Evolutionary conservation across 2,888 invertebrate genomes (phyloP).

Genomic region (Pseudanteris insignis): DNA sequence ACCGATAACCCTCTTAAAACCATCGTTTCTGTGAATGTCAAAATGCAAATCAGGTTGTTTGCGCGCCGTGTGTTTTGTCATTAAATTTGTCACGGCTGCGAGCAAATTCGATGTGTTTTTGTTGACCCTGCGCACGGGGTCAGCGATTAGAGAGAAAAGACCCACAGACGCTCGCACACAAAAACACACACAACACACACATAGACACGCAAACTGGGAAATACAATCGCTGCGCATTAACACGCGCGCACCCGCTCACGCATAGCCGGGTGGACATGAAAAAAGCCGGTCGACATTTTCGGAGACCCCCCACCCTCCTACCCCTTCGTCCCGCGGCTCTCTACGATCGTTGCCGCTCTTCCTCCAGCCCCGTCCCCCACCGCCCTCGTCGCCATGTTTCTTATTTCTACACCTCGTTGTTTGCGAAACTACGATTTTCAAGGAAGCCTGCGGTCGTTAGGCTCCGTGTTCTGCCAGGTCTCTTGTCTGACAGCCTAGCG

Average conservation of each 20-base stretch:
- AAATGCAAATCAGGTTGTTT: conserved; percentile 41
- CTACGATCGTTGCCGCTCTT: too few species aligned
- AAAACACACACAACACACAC: conserved; percentile 3
- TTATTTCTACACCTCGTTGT: too few species aligned
- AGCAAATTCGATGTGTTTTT: conserved; percentile 35
- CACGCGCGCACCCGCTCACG: background rate
- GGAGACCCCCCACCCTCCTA: too few species aligned
- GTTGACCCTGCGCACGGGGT: conserved; percentile 30
- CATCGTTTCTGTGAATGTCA: conserved; percentile 35
- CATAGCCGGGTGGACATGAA: too few species aligned
- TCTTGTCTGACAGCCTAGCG: conserved; percentile 46
- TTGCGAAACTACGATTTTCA: conserved; percentile 36
- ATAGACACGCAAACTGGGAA: background rate
- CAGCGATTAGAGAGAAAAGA: conserved; percentile 37
- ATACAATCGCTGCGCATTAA: too few species aligned
- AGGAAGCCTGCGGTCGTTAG: conserved; percentile 41
- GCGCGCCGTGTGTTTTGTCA: conserved; percentile 37
- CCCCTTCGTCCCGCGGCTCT: too few species aligned
- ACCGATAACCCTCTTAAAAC: conserved; percentile 14
- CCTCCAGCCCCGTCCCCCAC: background rate
- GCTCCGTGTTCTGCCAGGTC: conserved; percentile 47
- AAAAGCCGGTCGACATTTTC: background rate
- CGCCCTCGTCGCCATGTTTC: too few species aligned
- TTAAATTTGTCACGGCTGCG: conserved; percentile 37
- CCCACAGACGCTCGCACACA: too few species aligned